Evolutionary conservation across 2,888 invertebrate genomes (phyloP), one percentile per base, ranked within the genome.

Genomic region (Drosophila sordidula): DNA sequence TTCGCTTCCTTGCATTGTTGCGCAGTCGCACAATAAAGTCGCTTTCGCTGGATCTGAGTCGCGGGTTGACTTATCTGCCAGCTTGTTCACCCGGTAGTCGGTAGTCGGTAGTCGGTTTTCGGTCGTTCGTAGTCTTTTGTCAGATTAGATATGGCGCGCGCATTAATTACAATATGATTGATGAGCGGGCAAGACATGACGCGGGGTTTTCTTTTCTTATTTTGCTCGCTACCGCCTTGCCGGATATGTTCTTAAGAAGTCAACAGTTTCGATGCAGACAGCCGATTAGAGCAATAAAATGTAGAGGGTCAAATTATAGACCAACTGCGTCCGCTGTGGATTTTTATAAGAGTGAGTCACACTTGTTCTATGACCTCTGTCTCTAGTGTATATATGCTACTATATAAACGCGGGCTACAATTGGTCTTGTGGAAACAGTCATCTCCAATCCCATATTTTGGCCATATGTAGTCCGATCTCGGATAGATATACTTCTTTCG

Each of bases 1-100:
- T 73, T 63, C 34, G 85, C 67, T 81, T 87, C 88, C 88, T 85
- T 69, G 69, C 86, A 81, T 81, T 81, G 86, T 85, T 54, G 71
- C 36, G 38, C 55, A 12, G 63, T 50, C 42, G 51, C 69, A 70
- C 64, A 75, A 67, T 42, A 36, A 51, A 57, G 51, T 75, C 61
- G 70, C 68, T 82, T 86, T 86, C 72, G 64, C 45, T 69, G 64
- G 9, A 47, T 45, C 49, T 55, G 55, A 45, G 18, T 46, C 51
- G 51, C 86, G 49, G 56, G 55, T 45, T 45, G 29, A 55, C 47
- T 55, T 55, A 68, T 59, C 71, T 58, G 44, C 55, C 25, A 61
- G 47, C 69, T 57, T 62, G 50, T 45, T 65, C 71, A 80, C 68
- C 78, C 78, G 78, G 77, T 69, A 78, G 77, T 78, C 55, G 46